A percentile compares a stretch with the other conserved stretches of the same genome.
Conservation (phyloP, 1,140 invertebrate species). For the Panagrolaimus sp. region DNA sequence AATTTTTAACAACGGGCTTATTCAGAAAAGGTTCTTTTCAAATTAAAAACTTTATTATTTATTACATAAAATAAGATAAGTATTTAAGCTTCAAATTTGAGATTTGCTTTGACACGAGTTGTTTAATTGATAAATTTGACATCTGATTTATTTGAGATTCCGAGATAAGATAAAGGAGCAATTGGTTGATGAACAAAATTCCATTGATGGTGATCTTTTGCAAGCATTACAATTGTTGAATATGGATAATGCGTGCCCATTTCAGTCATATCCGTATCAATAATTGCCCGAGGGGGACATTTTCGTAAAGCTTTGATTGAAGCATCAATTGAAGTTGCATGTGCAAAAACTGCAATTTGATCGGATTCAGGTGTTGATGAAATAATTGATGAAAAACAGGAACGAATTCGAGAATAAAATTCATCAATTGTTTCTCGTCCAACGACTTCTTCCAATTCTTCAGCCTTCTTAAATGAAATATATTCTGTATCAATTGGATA, state of each 20-base stretch:
- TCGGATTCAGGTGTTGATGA: slow-evolving; percentile 65
- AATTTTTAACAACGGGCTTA: too few species aligned
- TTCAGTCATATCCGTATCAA: slow-evolving; percentile 32
- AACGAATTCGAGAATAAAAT: slow-evolving; percentile 68
- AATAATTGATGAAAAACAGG: slow-evolving; percentile 34
- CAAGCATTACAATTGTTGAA: slow-evolving; percentile 16
- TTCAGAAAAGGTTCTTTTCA: too few species aligned
- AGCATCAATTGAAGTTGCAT: slow-evolving; percentile 63
- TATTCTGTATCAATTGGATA: slow-evolving; percentile 73
- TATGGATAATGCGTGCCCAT: slow-evolving; percentile 33
- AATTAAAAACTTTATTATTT: too few species aligned
- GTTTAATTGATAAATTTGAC: slow-evolving; percentile 30
- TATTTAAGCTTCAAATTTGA: too few species aligned
- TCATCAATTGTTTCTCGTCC: slow-evolving; percentile 62
- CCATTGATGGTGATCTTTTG: slow-evolving; percentile 22
- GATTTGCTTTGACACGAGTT: slow-evolving; percentile 21
- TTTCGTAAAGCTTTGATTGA: slow-evolving; percentile 62
- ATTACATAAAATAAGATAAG: too few species aligned
- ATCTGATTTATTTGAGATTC: slow-evolving; percentile 21
- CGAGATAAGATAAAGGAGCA: slow-evolving; percentile 27
- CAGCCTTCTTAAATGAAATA: slow-evolving; percentile 66
- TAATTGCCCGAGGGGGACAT: slow-evolving; percentile 68
- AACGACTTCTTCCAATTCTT: slow-evolving; percentile 62
- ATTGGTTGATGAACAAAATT: slow-evolving; percentile 29
- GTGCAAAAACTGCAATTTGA: slow-evolving; percentile 66